Percentiles rank a stretch among this genome's conserved stretches.
Evolutionary conservation across 2,888 invertebrate genomes (phyloP).

Genomic region (Sceliomorpha sp.): DNA sequence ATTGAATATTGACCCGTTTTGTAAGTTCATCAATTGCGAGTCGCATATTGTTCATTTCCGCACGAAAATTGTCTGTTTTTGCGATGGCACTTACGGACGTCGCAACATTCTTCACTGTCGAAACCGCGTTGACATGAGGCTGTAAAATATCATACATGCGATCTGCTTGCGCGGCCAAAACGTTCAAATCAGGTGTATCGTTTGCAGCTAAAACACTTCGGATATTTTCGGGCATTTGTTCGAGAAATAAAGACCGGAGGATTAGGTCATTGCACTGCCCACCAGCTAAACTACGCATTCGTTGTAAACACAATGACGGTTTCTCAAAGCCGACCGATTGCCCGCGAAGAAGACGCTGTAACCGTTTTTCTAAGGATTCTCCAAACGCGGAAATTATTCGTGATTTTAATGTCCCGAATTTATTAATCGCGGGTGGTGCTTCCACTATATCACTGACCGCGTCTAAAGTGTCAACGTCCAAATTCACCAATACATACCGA

Average conservation of each 20-base stretch:
- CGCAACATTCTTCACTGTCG: no score
- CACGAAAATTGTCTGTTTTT: no score
- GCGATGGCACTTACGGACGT: no score
- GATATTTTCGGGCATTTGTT: slow-evolving; percentile 3
- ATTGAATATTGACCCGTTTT: no score
- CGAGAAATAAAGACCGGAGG: slow-evolving; percentile 8
- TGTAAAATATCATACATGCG: not conserved
- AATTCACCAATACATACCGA: not conserved
- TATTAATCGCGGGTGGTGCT: not conserved
- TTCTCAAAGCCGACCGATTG: not conserved
- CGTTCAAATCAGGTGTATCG: not conserved
- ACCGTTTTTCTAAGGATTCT: not conserved
- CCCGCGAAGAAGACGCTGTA: not conserved
- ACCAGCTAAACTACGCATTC: slow-evolving; percentile 6
- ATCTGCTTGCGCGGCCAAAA: not conserved
- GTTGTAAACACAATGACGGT: not conserved
- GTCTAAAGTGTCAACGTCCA: not conserved
- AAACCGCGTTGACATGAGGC: not conserved
- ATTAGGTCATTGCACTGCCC: slow-evolving; percentile 5
- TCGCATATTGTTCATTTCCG: no score
- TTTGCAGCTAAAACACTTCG: not conserved
- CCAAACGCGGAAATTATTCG: not conserved
- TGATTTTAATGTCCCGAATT: not conserved
- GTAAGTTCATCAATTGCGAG: no score
- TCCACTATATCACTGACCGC: not conserved